Evolutionary conservation across 2,113 vertebrate species (phyloP).

Genomic region (Chaenogobius annularis): DNA sequence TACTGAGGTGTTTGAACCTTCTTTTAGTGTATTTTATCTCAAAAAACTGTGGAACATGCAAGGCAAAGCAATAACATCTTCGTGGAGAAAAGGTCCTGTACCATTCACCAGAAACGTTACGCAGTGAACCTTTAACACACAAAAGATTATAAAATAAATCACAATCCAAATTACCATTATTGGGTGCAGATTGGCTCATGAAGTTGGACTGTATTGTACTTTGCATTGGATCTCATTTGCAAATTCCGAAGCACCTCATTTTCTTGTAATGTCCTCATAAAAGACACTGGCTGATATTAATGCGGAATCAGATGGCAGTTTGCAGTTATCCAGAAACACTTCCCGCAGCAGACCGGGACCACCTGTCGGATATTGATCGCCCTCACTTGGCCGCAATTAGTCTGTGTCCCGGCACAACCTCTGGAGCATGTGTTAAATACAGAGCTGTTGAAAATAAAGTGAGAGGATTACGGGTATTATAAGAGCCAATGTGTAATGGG

Average conservation of each 20-base stretch:
- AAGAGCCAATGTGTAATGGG: not conserved
- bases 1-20: no score
- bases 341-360: slow-evolving; percentile 12
- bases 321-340: slow-evolving; percentile 36
- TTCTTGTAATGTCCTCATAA: slow-evolving; percentile 47
- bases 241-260: slow-evolving; percentile 31
- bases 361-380: slow-evolving; percentile 54
- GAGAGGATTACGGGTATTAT: not conserved
- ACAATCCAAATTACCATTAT: not conserved
- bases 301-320: slow-evolving; percentile 56
- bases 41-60: no score
- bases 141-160: not conserved
- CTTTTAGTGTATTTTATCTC: no score
- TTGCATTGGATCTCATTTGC: slow-evolving; percentile 36
- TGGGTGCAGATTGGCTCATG: slow-evolving; percentile 11
- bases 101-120: no score
- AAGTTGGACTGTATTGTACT: slow-evolving; percentile 43
- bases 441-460: slow-evolving; percentile 21
- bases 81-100: no score
- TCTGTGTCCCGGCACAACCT: slow-evolving; percentile 23
- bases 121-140: not conserved
- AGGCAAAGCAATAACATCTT: no score
- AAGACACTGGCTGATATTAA: slow-evolving; percentile 56
- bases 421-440: slow-evolving; percentile 29
- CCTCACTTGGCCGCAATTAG: slow-evolving; percentile 39